Conservation (phyloP, 2,113 vertebrate species). For the Catagonus wagneri region DNA sequence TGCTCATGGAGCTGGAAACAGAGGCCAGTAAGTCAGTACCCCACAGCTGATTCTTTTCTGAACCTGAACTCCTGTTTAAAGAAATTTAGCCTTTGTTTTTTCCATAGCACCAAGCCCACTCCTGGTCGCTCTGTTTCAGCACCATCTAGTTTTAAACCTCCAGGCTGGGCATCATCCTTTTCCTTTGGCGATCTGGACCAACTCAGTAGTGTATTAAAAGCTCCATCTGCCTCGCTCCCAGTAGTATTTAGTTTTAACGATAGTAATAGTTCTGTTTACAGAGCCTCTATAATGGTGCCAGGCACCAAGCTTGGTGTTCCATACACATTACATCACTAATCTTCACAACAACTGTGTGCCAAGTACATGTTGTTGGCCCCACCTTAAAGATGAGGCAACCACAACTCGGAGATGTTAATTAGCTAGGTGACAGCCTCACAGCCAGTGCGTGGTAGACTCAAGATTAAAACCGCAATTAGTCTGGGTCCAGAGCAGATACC, state of each 20-base stretch:
- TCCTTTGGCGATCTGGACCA: not conserved
- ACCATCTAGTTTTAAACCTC: not conserved
- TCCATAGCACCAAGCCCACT: not conserved
- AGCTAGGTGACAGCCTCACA: slow-evolving; percentile 24
- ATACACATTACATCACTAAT: slow-evolving; percentile 10
- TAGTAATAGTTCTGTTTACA: slow-evolving; percentile 71
- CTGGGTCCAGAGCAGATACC: not conserved
- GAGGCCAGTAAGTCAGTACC: not conserved
- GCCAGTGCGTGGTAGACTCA: not conserved
- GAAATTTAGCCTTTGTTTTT: not conserved
- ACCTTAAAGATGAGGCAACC: slow-evolving; percentile 59
- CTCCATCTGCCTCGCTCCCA: not conserved
- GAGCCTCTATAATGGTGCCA: slow-evolving; percentile 5
- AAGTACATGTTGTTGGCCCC: slow-evolving; percentile 11
- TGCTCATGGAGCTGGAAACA: not conserved
- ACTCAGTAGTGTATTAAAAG: not conserved
- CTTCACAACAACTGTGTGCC: not conserved
- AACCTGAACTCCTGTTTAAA: slow-evolving; percentile 9
- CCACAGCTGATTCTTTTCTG: not conserved
- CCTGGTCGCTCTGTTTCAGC: not conserved
- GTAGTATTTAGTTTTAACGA: slow-evolving; percentile 46
- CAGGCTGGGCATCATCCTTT: not conserved
- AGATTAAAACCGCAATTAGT: not conserved
- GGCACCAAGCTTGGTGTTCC: not conserved
- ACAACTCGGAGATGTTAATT: slow-evolving; percentile 53